Percentiles rank a stretch among this genome's conserved stretches.
Evolutionary conservation across 2,113 vertebrate genomes (phyloP).

Genomic region (Rhadina sibilatrix): DNA sequence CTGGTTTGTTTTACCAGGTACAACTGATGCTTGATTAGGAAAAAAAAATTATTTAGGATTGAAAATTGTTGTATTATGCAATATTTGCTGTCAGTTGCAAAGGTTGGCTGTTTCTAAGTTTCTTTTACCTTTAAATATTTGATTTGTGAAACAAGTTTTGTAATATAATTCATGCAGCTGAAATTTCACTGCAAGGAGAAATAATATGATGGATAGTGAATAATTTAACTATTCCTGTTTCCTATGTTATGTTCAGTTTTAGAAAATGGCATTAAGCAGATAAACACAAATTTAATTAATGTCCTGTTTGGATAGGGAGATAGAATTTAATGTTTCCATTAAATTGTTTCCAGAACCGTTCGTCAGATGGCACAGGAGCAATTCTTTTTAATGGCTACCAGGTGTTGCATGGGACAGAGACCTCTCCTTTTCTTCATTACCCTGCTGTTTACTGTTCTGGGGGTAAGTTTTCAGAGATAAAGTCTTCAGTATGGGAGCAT

Average conservation of each 20-base stretch:
- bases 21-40: not conserved
- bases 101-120: not conserved
- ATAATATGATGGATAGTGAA: not conserved
- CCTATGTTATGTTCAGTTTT: not conserved
- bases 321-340: not conserved
- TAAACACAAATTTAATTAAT: not conserved
- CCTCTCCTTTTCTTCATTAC: constrained; percentile 99
- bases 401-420: constrained; percentile 98
- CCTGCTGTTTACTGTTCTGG: constrained; percentile 95
- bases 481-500: not conserved
- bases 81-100: not conserved
- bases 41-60: not conserved
- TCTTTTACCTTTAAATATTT: not conserved
- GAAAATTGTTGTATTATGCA: not conserved
- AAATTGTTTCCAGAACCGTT: constrained; percentile 83
- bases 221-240: not conserved
- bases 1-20: not conserved
- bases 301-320: not conserved
- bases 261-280: not conserved
- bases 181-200: not conserved
- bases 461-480: constrained; percentile 77
- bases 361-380: constrained; percentile 99
- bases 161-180: not conserved
- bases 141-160: not conserved
- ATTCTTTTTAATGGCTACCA: constrained; percentile 98